phyloP scores from a whole-genome alignment of 2,113 vertebrate species.

The Mirounga angustirostris region DNA sequence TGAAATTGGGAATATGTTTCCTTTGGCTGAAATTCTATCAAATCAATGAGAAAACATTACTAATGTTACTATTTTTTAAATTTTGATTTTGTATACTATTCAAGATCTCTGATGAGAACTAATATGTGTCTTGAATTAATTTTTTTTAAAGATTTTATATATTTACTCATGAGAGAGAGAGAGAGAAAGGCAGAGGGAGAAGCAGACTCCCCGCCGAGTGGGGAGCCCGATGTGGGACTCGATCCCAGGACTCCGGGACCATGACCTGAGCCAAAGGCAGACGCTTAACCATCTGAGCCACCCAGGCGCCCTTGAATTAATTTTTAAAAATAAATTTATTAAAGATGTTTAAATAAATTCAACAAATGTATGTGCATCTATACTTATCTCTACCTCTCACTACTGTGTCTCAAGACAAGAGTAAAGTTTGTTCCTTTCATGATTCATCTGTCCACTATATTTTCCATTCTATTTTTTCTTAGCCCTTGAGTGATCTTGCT shows the following conservation, averaged over 20 bases:
- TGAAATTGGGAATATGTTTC: background rate
- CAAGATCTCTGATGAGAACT: background rate
- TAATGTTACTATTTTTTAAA: background rate
- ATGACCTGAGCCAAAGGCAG: too few relatives aligned
- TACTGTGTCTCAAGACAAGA: background rate
- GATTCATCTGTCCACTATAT: background rate
- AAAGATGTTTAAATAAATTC: background rate
- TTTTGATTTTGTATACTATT: background rate
- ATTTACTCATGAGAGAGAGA: too few relatives aligned
- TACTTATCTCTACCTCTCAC: background rate
- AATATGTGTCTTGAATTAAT: background rate
- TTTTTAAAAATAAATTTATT: constrained; percentile 4
- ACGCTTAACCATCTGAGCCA: too few relatives aligned
- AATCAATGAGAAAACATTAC: background rate
- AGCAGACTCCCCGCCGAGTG: too few relatives aligned
- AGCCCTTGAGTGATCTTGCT: background rate
- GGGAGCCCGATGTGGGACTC: too few relatives aligned
- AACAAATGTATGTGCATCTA: background rate
- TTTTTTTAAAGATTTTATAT: background rate
- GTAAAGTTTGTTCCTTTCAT: background rate
- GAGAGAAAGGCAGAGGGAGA: too few relatives aligned
- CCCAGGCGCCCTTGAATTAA: background rate
- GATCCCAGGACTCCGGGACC: too few relatives aligned
- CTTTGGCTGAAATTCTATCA: background rate
- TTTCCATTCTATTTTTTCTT: background rate